A percentile compares a stretch with the other conserved stretches of the same genome.
These are phyloP conservation scores for Nothobranchius furzeri DNA, from an alignment of 2,113 vertebrate genomes.

Conservation along the genomic window DNA sequence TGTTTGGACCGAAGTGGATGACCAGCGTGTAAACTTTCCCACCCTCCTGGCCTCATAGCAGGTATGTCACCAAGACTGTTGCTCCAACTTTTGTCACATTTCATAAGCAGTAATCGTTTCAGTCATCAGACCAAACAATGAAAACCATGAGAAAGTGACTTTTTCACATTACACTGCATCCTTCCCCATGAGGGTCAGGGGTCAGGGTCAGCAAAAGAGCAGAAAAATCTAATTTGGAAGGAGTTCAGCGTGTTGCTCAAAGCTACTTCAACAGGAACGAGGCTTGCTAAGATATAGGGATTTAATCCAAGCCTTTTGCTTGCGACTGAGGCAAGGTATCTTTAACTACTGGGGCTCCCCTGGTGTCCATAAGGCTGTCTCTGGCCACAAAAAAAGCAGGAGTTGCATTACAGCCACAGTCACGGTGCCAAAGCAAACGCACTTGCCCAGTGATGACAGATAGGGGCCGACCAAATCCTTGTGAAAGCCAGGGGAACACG, in stretches of 20 bases:
- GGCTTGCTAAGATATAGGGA: constrained; percentile 12
- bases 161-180: constrained; percentile 21
- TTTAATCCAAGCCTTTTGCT: constrained; percentile 16
- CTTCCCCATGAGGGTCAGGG: constrained; percentile 28
- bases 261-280: constrained; percentile 28
- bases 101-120: constrained; percentile 30
- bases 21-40: neutral
- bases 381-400: constrained; percentile 55
- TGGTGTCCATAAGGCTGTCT: constrained; percentile 37
- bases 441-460: constrained; percentile 36
- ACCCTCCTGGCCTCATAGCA: neutral
- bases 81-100: constrained; percentile 23
- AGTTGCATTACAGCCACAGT: constrained; percentile 30
- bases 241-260: constrained; percentile 31
- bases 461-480: constrained; percentile 38
- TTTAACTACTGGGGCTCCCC: constrained; percentile 17
- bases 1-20: constrained; percentile 3
- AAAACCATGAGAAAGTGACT: constrained; percentile 29
- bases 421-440: constrained; percentile 48
- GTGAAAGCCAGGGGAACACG: constrained; percentile 35
- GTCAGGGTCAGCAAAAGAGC: constrained; percentile 22
- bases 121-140: constrained; percentile 16
- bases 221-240: constrained; percentile 13
- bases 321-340: constrained; percentile 18
- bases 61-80: neutral